Percentiles rank a stretch among this genome's conserved stretches.
These are phyloP conservation scores for Tethea ocularis DNA, from an alignment of 2,888 invertebrate genomes.

Conservation along the genomic window DNA sequence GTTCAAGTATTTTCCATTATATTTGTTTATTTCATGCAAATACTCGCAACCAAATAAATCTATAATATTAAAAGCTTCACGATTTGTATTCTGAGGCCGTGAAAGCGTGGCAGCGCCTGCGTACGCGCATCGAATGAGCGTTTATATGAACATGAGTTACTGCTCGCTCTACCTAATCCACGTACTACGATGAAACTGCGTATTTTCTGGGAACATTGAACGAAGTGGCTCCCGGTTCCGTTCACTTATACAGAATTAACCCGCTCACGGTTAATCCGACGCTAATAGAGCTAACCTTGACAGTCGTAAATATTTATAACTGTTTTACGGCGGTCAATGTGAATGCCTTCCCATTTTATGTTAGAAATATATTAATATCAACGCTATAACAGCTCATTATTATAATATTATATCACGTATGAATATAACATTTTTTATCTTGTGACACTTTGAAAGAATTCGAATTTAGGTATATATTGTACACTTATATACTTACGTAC, in stretches of 20 bases:
- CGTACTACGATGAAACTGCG: conserved; percentile 4
- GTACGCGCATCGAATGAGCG: not conserved
- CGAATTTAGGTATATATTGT: too few relatives aligned
- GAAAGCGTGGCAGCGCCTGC: not conserved
- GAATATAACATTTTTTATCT: too few relatives aligned
- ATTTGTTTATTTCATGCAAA: not conserved
- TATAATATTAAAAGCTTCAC: not conserved
- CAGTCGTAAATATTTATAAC: conserved; percentile 68
- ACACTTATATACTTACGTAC: too few relatives aligned
- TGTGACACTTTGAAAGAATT: not conserved
- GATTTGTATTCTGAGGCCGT: not conserved
- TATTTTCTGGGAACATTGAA: conserved; percentile 44
- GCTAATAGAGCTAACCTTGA: conserved; percentile 66
- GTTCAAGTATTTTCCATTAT: not conserved
- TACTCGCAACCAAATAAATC: not conserved
- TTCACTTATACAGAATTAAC: conserved; percentile 46
- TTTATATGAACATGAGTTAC: conserved; percentile 6
- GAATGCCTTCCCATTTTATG: conserved; percentile 69
- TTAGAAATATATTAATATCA: conserved; percentile 25
- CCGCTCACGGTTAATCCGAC: conserved; percentile 50
- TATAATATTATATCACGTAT: not conserved
- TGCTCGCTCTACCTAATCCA: conserved; percentile 17
- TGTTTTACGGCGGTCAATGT: conserved; percentile 65
- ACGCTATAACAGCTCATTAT: not conserved
- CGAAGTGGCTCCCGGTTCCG: conserved; percentile 43